Conservation (phyloP, 1,140 invertebrate genomes). For the Laodelphax striatellus region DNA sequence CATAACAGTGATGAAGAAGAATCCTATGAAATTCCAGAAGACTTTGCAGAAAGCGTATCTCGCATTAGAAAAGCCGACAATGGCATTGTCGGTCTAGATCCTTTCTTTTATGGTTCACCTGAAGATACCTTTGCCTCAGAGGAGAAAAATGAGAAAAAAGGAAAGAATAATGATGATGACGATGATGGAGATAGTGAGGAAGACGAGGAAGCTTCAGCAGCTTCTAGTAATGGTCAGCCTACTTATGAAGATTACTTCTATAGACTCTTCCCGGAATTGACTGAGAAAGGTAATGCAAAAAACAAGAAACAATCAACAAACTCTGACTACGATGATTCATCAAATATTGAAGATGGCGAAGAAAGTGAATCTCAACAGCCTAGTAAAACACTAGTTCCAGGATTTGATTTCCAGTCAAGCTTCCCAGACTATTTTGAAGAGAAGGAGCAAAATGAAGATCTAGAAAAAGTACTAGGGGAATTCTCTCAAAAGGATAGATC, state of each 20-base stretch:
- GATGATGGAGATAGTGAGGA: slow-evolving; percentile 6
- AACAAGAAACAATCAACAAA: neutral
- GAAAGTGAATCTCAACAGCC: slow-evolving; percentile 12
- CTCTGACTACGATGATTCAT: slow-evolving; percentile 17
- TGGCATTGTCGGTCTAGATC: slow-evolving; percentile 9
- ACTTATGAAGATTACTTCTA: slow-evolving; percentile 32
- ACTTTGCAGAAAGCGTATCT: neutral
- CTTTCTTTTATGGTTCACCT: slow-evolving; percentile 6
- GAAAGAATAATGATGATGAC: neutral
- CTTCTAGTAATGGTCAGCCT: slow-evolving; percentile 13
- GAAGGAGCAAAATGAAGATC: slow-evolving; percentile 30
- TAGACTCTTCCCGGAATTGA: slow-evolving; percentile 31
- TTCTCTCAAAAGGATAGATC: slow-evolving; percentile 55
- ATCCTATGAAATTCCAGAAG: neutral
- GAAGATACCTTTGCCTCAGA: slow-evolving; percentile 7
- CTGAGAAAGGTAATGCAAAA: slow-evolving; percentile 27
- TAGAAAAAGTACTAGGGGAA: slow-evolving; percentile 53
- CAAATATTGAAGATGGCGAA: slow-evolving; percentile 33
- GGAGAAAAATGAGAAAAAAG: slow-evolving; percentile 10
- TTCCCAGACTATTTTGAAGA: slow-evolving; percentile 1
- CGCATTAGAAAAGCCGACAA: slow-evolving; percentile 8
- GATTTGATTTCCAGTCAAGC: slow-evolving; percentile 4
- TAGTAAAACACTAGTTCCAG: neutral
- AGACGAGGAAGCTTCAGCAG: slow-evolving; percentile 18
- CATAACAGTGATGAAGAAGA: neutral